Evolutionary conservation across 2,888 invertebrate species (phyloP).

Genomic region (Anaspis maculata): DNA sequence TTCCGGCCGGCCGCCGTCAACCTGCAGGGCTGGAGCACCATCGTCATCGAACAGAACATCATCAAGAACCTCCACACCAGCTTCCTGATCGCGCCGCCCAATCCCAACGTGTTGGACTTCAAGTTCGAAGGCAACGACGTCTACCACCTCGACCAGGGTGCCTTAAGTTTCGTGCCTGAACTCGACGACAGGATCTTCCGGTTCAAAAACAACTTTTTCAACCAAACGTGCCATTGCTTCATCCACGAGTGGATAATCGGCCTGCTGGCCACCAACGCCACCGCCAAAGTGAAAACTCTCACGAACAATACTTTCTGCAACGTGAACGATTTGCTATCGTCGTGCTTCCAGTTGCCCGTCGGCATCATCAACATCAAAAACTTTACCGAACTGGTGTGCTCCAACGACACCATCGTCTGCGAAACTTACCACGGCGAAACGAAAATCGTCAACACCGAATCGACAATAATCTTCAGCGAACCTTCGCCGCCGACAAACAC

Average conservation of each 20-base stretch:
- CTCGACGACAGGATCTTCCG: constrained; percentile 43
- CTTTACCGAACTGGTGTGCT: constrained; percentile 54
- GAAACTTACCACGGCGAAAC: constrained; percentile 45
- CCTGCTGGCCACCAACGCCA: constrained; percentile 38
- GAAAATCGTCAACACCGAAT: constrained; percentile 31
- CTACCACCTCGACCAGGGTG: constrained; percentile 44
- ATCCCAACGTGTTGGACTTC: constrained; percentile 35
- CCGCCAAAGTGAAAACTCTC: constrained; percentile 41
- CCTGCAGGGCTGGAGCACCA: constrained; percentile 57
- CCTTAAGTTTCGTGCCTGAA: constrained; percentile 53
- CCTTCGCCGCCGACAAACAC: constrained; percentile 24
- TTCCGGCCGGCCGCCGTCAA: constrained; percentile 53
- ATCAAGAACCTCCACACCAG: constrained; percentile 49
- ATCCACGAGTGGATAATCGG: constrained; percentile 50
- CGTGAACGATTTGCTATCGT: constrained; percentile 49
- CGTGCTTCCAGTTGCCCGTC: constrained; percentile 57
- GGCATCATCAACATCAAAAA: constrained; percentile 56
- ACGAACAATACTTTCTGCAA: constrained; percentile 55
- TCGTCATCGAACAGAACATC: constrained; percentile 56
- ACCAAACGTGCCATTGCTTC: constrained; percentile 55
- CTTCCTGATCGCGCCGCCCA: constrained; percentile 37
- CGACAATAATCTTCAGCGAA: constrained; percentile 29
- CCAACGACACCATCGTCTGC: constrained; percentile 49
- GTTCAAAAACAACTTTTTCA: constrained; percentile 56
- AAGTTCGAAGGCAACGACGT: constrained; percentile 51